Evolutionary conservation across 2,888 invertebrate genomes (phyloP), one percentile per base, ranked within the genome.

Genomic region (Galerucella calmariensis): DNA sequence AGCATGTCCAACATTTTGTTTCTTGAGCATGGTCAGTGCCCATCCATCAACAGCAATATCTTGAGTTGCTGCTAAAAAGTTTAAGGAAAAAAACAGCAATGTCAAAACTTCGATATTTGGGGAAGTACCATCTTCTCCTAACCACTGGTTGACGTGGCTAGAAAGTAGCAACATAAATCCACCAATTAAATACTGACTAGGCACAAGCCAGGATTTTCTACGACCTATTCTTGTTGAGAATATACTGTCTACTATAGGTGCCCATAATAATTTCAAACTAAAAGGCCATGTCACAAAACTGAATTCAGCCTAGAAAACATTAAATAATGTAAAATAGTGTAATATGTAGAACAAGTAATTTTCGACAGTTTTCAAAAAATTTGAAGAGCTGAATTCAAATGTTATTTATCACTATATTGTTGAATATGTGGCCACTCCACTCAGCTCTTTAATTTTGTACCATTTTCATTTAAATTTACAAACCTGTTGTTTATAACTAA

Each of bases 41-140:
- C 99, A 99, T 27, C 99, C 99, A 89, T 99, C 99, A 0, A 99
- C 99, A 16, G 98, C 99, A 84, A 99, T 98, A 87, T 99, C 99
- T 89, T 99, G 99, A 1, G 99, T 99, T 2, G 99, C 99, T 6
- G 99, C 99, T 82, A 99, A 89, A 84, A 99, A 98, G 85, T 98
- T 99, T 3, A 99, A 89, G 72, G 92, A 89, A 86, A 99, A 95
- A 88, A 99, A 99, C 74, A 96, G 90, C 14, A 91, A 84, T 0
- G 98, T 98, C 41, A 99, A 89, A 67, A 94, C 86, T 73, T 90
- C 91, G 81, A 97, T 94, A 82, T 94, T 93, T 0, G 96, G 95
- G 44, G 82, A 80, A 0, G 79, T 82, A 2, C 77, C 84, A 61
- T 91, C 90, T 4, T 91, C 90, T 0, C 95, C 96, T 65, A 98